Conservation (phyloP, 2,797 vertebrate species). For the Podarcis siculus region DNA sequence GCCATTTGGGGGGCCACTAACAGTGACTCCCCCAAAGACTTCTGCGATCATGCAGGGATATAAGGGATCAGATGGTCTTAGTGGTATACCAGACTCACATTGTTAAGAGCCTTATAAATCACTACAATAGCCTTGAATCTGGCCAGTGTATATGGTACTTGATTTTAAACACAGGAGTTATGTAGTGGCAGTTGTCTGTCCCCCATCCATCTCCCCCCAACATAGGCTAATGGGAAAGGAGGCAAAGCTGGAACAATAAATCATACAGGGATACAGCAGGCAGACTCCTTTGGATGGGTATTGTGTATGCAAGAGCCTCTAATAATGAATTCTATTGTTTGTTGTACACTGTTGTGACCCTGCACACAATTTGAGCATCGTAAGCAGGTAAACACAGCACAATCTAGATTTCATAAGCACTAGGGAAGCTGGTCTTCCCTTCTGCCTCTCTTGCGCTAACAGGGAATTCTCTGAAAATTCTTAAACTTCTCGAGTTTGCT, state of each 20-base stretch:
- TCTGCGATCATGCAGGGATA: no score
- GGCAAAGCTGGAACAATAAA: not conserved
- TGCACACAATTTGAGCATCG: not conserved
- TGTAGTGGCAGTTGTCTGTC: no score
- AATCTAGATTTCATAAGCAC: not conserved
- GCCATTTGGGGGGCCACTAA: no score
- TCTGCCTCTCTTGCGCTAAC: not conserved
- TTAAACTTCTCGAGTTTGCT: not conserved
- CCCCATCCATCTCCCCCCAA: no score
- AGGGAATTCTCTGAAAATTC: not conserved
- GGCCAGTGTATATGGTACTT: no score
- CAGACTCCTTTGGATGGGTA: not conserved
- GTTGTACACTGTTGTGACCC: not conserved
- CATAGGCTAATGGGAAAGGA: not conserved
- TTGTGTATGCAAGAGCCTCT: not conserved
- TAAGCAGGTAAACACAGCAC: not conserved
- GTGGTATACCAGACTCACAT: no score
- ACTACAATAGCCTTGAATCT: no score
- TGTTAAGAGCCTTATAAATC: no score
- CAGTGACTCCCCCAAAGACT: no score
- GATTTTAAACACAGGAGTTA: no score
- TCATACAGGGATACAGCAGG: not conserved
- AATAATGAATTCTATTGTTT: not conserved
- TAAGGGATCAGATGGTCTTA: no score
- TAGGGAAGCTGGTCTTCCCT: conserved; percentile 17